Base-by-base conservation (phyloP, 2,113 vertebrate genomes). In the Alexandromys fortis region DNA sequence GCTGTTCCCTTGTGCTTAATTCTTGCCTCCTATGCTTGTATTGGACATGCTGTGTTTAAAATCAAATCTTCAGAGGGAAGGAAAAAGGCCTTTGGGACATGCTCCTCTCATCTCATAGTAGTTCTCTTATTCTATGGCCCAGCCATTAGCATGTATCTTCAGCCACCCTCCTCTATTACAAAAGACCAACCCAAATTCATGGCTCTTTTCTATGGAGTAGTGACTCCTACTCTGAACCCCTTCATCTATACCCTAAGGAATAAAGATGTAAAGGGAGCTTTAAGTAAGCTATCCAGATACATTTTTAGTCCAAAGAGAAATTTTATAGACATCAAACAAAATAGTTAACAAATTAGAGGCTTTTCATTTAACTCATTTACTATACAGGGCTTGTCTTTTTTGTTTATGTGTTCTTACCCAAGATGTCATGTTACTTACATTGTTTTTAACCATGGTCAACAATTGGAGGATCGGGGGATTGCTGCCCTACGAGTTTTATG, bases 101-200 rank as follows among this genome's bases (percentile, higher is more conserved):
- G 97, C 58, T 97, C 94, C 3, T 97, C 94, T 28, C 97, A 98
- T 67, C 85, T 97, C 10, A 86, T 95, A 42, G 97, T 97, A 9
- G 96, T 98, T 45, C 96, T 89, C 21, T 42, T 97, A 9, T 97
- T 97, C 55, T 96, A 94, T 70, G 94, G 95, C 1, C 94, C 95
- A 14, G 92, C 0, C 49, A 55, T 89, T 58, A 89, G 86, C 52
- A 89, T 89, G 86, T 75, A 75, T 19, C 65, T 86, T 22, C 85
- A 86, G 45, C 63, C 85, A 1, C 85, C 85, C 30, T 86, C 85
- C 45, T 86, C 85, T 35, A 86, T 86, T 49, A 86, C 85, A 49
- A 49, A 68, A 67, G 83, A 86, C 42, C 85, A 70, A 68, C 85
- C 85, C 17, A 87, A 70, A 33, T 87, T 87, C 22, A 70, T 87